Evolutionary conservation across 2,797 vertebrate genomes (phyloP).

Genomic region (Pachyuromys duprasi): DNA sequence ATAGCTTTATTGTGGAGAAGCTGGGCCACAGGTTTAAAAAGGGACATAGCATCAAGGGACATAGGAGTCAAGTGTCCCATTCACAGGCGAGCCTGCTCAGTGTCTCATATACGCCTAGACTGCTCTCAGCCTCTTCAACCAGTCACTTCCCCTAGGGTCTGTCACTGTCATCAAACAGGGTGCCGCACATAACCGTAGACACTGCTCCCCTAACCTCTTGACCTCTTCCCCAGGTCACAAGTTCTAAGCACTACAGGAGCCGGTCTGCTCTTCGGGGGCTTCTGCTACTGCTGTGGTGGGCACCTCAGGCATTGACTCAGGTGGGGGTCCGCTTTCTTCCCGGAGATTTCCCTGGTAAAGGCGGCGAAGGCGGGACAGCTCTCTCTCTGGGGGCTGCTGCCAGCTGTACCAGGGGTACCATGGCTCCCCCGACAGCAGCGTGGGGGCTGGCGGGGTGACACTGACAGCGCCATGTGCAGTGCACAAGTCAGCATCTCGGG

Average conservation of each 20-base stretch:
- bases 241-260: background rate
- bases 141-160: background rate
- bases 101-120: background rate
- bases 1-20: conserved; percentile 71
- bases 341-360: conserved; percentile 91
- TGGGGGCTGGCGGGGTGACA: conserved; percentile 86
- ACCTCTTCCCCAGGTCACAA: background rate
- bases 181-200: background rate
- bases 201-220: too few relatives aligned
- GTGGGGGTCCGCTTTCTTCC: conserved; percentile 72
- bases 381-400: conserved; percentile 86
- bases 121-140: background rate
- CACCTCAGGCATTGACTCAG: conserved; percentile 23
- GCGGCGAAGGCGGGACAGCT: conserved; percentile 89
- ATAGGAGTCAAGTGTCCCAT: background rate
- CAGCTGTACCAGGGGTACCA: conserved; percentile 95
- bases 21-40: background rate
- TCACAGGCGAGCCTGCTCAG: background rate
- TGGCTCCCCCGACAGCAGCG: conserved; percentile 66
- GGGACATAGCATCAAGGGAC: background rate
- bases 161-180: background rate
- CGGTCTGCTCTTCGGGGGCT: background rate
- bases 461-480: conserved; percentile 92
- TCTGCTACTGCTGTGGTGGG: background rate
- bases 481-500: conserved; percentile 88